Conservation (phyloP, 2,113 vertebrate species). For the Platysternon megacephalum region DNA sequence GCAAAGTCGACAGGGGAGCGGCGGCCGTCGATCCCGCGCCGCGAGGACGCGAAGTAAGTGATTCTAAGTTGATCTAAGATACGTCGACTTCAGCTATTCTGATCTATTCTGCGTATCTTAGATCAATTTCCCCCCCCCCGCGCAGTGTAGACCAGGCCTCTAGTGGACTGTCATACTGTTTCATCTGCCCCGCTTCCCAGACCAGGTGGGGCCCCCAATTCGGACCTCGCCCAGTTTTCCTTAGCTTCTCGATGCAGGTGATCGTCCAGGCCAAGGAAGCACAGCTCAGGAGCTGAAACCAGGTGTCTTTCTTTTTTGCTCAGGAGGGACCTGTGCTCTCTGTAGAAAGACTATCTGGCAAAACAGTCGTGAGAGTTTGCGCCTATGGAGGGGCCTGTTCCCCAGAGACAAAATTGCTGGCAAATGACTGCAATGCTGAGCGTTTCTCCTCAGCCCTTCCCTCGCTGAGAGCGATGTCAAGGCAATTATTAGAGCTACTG, state of each 20-base stretch:
- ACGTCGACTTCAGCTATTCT: no score
- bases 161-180: background rate
- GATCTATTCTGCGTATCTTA: no score
- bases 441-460: constrained; percentile 54
- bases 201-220: background rate
- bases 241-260: background rate
- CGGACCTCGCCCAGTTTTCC: background rate
- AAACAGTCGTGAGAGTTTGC: constrained; percentile 34
- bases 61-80: no score
- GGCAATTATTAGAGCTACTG: constrained; percentile 65
- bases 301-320: background rate
- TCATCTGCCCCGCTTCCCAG: background rate
- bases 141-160: background rate
- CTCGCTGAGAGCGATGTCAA: constrained; percentile 58
- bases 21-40: no score
- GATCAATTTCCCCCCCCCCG: no score
- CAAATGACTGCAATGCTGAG: constrained; percentile 46
- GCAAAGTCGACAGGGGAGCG: no score
- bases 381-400: constrained; percentile 40
- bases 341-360: constrained; percentile 38
- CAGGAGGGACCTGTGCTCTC: background rate
- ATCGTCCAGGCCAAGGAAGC: background rate
- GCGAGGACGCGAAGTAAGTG: no score
- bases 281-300: background rate
- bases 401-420: constrained; percentile 58